Base-by-base conservation (phyloP, 2,888 invertebrate genomes). In the Strigamia crassipes region DNA sequence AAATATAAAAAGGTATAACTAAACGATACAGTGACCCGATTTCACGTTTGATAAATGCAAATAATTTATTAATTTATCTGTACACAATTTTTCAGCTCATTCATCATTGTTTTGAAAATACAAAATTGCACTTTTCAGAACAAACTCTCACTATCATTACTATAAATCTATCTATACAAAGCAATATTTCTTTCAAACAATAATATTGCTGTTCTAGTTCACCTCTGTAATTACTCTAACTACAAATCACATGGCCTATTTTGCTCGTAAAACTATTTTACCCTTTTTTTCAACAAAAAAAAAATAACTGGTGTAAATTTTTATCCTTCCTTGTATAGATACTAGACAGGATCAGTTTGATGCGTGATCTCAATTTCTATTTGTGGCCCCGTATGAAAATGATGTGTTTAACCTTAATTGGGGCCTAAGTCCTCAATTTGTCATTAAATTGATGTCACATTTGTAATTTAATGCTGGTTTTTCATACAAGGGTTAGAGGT, bases 401-500 rank as follows among this genome's bases (percentile, higher is more conserved):
- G 73, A 73, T 73, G 73, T 73, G 23, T 73, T 73, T 73, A 73
- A 73, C 73, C 73, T n/a, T 73, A 73, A 73, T 73, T 73, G 27
- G 31, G 73, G 73, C 31, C 31, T 27, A 1, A 73, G 73, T 73
- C 73, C 73, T 73, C 73, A 73, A 73, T 73, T 73, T 73, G 10
- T 73, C 12, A 27, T n/a, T 73, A n/a, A 73, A 73, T 73, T 73
- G 73, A 73, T 73, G 73, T 73, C 73, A 73, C 15, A 73, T 73
- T 10, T 73, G 61, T 73, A 51, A 73, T 73, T 73, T 73, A 73
- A 73, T 73, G 73, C 31, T 23, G 31, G 73, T n/a, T 27, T 73
- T 73, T 66, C 13, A 73, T 31, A 31, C 27, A 13, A 27, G 8
- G 23, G 21, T 18, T 66, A 23, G 10, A 66, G 61, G 73, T 56